A percentile compares a stretch with the other conserved stretches of the same genome.
Conservation (phyloP, 2,797 vertebrate species). For the Myiotriccus ornatus region DNA sequence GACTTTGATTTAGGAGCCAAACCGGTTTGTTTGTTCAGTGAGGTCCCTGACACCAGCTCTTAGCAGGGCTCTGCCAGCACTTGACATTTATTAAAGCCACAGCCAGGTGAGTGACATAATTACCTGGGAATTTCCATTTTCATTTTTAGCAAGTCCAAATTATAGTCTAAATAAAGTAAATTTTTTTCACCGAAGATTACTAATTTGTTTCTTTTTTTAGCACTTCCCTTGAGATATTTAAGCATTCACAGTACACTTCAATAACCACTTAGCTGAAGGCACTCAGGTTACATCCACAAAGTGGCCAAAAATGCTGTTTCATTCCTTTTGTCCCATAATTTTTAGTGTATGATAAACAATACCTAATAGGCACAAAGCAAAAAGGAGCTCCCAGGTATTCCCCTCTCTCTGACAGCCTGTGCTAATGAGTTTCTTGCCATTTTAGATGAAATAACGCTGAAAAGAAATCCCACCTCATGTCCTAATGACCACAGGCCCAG, state of each 20-base stretch:
- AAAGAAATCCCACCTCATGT: background rate
- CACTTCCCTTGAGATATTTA: background rate
- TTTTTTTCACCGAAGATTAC: background rate
- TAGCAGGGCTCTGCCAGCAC: background rate
- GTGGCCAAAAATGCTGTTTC: background rate
- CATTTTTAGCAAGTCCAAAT: background rate
- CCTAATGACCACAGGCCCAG: background rate
- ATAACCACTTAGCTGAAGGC: background rate
- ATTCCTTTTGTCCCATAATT: background rate
- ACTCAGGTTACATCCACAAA: background rate
- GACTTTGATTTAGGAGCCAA: background rate
- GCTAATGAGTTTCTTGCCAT: background rate
- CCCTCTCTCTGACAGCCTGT: background rate
- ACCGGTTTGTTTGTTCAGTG: background rate
- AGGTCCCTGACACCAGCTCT: background rate
- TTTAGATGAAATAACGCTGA: fast-evolving
- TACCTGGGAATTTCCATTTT: background rate
- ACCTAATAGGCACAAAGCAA: background rate
- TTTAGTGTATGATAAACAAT: background rate
- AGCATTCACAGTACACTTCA: background rate
- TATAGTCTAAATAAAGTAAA: background rate
- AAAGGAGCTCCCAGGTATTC: background rate
- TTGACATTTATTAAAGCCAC: background rate
- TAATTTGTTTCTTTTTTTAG: background rate
- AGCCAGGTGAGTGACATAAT: background rate